These are phyloP conservation scores for Tenthredo amoena DNA, from an alignment of 2,888 invertebrate species.

Conservation along the genomic window DNA sequence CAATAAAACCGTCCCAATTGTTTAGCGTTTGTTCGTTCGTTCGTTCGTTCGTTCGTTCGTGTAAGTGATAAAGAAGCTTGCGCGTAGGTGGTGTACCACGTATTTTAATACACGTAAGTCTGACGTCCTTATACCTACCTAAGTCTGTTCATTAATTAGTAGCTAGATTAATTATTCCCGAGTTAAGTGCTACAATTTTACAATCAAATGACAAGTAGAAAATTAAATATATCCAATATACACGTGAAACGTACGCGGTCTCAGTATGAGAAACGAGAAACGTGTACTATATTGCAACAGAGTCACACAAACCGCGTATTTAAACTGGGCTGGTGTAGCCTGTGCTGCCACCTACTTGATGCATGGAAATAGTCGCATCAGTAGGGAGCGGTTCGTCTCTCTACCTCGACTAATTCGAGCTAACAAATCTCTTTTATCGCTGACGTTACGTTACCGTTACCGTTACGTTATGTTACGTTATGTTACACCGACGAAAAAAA, in stretches of 20 bases:
- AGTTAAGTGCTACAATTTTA: neutral
- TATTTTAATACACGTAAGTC: neutral
- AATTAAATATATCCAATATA: neutral
- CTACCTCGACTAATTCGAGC: constrained; percentile 31
- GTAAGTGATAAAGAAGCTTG: neutral
- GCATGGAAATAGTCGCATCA: constrained; percentile 43
- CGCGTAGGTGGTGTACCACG: neutral
- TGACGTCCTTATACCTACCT: neutral
- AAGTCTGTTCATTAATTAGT: neutral
- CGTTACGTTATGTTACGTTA: neutral
- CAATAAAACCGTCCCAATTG: constrained; percentile 34
- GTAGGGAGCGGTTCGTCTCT: constrained; percentile 16
- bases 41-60: neutral
- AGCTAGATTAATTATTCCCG: neutral
- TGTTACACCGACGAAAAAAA: neutral
- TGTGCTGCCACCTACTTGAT: constrained; percentile 47
- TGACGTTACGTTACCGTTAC: neutral
- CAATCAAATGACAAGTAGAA: neutral
- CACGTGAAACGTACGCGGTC: neutral
- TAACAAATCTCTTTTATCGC: constrained; percentile 31
- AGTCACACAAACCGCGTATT: neutral
- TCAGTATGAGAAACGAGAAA: neutral
- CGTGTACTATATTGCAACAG: neutral
- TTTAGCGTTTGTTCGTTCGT: constrained; percentile 7
- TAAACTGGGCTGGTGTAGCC: constrained; percentile 18